Evolutionary conservation across 2,888 invertebrate genomes (phyloP).

Genomic region (Chrysina gloriosa): DNA sequence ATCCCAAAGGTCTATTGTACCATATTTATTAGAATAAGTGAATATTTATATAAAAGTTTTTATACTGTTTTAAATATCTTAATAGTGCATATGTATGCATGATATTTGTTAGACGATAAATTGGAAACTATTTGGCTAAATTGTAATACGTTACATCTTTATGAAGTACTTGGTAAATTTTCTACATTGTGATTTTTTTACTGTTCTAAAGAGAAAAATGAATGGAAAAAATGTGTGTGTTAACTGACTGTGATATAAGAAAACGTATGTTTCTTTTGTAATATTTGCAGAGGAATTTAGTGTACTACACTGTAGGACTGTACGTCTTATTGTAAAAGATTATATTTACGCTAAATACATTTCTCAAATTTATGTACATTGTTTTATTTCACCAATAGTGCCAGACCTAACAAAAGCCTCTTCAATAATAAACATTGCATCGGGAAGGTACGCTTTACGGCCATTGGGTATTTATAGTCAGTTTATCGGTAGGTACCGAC

Average conservation of each 20-base stretch:
- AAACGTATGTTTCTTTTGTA: constrained; percentile 48
- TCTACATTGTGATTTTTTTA: background rate
- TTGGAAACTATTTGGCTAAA: background rate
- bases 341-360: constrained; percentile 44
- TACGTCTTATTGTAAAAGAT: constrained; percentile 32
- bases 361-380: constrained; percentile 19
- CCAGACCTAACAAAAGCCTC: background rate
- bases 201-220: constrained; percentile 40
- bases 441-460: background rate
- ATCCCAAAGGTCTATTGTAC: constrained; percentile 31
- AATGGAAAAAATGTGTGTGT: constrained; percentile 54
- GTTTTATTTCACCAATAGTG: constrained; percentile 14
- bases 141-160: background rate
- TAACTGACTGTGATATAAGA: constrained; percentile 62
- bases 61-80: constrained; percentile 32
- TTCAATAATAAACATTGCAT: constrained; percentile 11
- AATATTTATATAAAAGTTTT: constrained; percentile 36
- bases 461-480: background rate
- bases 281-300: constrained; percentile 29
- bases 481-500: background rate
- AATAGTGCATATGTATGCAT: constrained; percentile 24
- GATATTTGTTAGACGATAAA: constrained; percentile 19
- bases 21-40: constrained; percentile 28
- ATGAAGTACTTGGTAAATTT: background rate
- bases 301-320: constrained; percentile 21